Evolutionary conservation across 2,113 vertebrate genomes (phyloP).

Genomic region (Ranitomeya imitator): DNA sequence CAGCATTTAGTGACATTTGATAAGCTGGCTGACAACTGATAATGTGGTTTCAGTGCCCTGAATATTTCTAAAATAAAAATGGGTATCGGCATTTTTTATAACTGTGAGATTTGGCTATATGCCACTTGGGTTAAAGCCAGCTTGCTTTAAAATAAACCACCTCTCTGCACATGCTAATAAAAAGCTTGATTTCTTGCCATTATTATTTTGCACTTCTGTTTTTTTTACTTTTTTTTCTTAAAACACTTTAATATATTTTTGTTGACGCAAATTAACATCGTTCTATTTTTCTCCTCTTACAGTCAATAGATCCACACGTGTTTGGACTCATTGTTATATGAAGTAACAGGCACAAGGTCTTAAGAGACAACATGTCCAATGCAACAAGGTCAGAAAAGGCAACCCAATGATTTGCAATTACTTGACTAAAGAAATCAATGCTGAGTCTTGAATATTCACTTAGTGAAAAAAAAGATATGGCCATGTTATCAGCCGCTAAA

Average conservation of each 20-base stretch:
- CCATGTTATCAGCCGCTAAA: too few species aligned
- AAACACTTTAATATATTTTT: background rate
- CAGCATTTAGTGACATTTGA: conserved; percentile 28
- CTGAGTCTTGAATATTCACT: too few species aligned
- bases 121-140: conserved; percentile 5
- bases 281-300: background rate
- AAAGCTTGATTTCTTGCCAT: background rate
- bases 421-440: too few species aligned
- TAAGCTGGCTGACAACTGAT: conserved; percentile 24
- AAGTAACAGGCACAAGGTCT: too few species aligned
- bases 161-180: background rate
- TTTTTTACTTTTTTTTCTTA: background rate
- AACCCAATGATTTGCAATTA: too few species aligned
- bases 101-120: background rate
- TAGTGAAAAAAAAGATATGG: too few species aligned
- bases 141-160: background rate
- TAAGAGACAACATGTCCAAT: too few species aligned
- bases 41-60: conserved; percentile 12
- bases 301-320: background rate
- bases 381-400: too few species aligned
- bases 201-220: background rate
- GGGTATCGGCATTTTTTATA: conserved; percentile 14
- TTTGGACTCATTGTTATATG: background rate
- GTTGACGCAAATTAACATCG: background rate
- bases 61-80: conserved; percentile 17